Evolutionary conservation across 1,140 invertebrate genomes (phyloP).

Genomic region (Papilio dardanus): DNA sequence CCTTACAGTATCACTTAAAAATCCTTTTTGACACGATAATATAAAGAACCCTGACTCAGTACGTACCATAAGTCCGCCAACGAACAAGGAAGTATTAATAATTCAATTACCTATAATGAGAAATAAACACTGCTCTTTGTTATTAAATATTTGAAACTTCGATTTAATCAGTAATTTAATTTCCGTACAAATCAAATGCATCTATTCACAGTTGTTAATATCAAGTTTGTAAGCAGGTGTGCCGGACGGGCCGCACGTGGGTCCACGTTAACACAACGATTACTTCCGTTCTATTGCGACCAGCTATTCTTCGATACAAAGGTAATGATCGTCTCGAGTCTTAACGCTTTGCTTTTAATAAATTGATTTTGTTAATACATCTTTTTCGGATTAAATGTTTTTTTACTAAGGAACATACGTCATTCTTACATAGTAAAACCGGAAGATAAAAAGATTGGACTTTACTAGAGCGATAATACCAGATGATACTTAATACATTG

Average conservation of each 20-base stretch:
- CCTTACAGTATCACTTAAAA: too few relatives aligned
- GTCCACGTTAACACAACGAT: slow-evolving; percentile 43
- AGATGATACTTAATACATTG: too few relatives aligned
- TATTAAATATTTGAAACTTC: not conserved
- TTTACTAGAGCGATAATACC: too few relatives aligned
- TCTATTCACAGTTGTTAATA: slow-evolving; percentile 43
- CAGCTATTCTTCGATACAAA: slow-evolving; percentile 27
- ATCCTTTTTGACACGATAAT: too few relatives aligned
- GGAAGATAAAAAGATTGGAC: too few relatives aligned
- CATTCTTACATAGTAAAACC: too few relatives aligned
- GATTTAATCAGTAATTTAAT: slow-evolving; percentile 1
- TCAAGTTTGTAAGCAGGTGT: slow-evolving; percentile 58
- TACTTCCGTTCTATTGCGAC: slow-evolving; percentile 43
- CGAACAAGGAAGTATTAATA: not conserved
- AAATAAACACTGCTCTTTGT: not conserved
- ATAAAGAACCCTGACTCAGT: too few relatives aligned
- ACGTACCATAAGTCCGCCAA: too few relatives aligned
- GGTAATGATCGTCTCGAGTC: not conserved
- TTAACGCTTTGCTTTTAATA: not conserved
- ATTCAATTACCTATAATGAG: not conserved
- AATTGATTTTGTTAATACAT: not conserved
- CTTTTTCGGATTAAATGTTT: not conserved
- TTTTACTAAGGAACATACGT: too few relatives aligned
- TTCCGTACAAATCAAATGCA: slow-evolving; percentile 22
- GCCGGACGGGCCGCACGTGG: slow-evolving; percentile 59